Percentiles rank a stretch among this genome's conserved stretches.
Conservation (phyloP, 2,888 invertebrate genomes). For the Cheilosia pagana region DNA sequence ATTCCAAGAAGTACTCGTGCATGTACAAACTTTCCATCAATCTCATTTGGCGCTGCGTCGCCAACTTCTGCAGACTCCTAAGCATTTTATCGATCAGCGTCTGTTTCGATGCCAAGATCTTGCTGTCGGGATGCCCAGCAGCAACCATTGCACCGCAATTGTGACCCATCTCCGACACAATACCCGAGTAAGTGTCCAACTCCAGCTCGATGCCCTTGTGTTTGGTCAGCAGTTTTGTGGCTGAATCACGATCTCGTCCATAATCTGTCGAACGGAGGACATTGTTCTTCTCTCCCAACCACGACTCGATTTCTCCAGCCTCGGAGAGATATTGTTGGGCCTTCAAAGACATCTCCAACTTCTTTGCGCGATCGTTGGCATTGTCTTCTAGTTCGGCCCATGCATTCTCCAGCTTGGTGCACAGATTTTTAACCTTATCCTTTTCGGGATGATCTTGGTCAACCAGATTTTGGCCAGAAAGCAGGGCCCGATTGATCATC, state of each 20-base stretch:
- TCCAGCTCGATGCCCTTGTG: slow-evolving; percentile 97
- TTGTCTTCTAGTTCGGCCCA: slow-evolving; percentile 90
- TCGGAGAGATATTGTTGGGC: slow-evolving; percentile 97
- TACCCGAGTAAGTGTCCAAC: slow-evolving; percentile 95
- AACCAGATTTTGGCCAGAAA: slow-evolving; percentile 90
- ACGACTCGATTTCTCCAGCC: slow-evolving; percentile 95
- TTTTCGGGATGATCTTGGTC: slow-evolving; percentile 92
- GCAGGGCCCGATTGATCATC: slow-evolving; percentile 91
- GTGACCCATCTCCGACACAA: slow-evolving; percentile 96
- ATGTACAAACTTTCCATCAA: slow-evolving; percentile 95
- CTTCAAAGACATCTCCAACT: slow-evolving; percentile 93
- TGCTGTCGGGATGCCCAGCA: slow-evolving; percentile 92
- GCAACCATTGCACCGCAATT: slow-evolving; percentile 92
- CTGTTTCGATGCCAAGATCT: slow-evolving; percentile 91
- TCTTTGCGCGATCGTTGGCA: slow-evolving; percentile 89
- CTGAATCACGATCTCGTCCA: slow-evolving; percentile 94
- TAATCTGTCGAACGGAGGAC: slow-evolving; percentile 92
- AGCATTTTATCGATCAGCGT: slow-evolving; percentile 90
- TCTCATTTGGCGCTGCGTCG: slow-evolving; percentile 91
- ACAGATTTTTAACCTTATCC: slow-evolving; percentile 90
- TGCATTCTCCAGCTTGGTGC: slow-evolving; percentile 88
- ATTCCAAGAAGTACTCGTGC: slow-evolving; percentile 96
- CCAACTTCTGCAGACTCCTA: slow-evolving; percentile 91
- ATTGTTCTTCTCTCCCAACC: slow-evolving; percentile 94
- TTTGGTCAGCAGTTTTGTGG: slow-evolving; percentile 95